These are phyloP conservation scores for Sebastolobus altivelis DNA, from an alignment of 2,797 vertebrate species.

Conservation along the genomic window DNA sequence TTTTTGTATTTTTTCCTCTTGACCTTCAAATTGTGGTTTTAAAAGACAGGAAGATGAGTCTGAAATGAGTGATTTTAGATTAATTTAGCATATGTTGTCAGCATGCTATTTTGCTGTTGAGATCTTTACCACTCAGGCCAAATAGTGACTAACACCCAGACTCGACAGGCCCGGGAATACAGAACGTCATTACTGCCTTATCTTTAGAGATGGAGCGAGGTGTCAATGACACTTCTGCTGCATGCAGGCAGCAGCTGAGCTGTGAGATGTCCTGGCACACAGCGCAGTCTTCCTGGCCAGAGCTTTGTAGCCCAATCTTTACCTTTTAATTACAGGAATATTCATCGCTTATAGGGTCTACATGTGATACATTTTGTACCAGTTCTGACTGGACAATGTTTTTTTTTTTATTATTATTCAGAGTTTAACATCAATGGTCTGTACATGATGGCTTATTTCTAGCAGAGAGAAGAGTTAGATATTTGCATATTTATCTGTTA, in stretches of 20 bases:
- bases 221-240: slow-evolving; percentile 81
- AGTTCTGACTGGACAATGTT: not conserved
- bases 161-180: slow-evolving; percentile 62
- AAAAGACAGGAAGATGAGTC: slow-evolving; percentile 11
- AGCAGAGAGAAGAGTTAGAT: not conserved
- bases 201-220: slow-evolving; percentile 81
- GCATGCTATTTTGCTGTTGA: slow-evolving; percentile 63
- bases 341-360: slow-evolving; percentile 14
- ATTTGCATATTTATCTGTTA: not conserved
- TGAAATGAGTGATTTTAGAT: slow-evolving; percentile 51
- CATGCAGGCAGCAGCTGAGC: slow-evolving; percentile 81
- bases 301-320: slow-evolving; percentile 65
- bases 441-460: not conserved
- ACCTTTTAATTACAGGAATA: slow-evolving; percentile 71
- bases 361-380: not conserved
- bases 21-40: slow-evolving; percentile 31
- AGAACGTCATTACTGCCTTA: slow-evolving; percentile 77
- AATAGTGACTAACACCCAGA: slow-evolving; percentile 70
- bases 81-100: slow-evolving; percentile 70
- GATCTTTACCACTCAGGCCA: slow-evolving; percentile 63
- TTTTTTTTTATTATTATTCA: not conserved
- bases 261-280: slow-evolving; percentile 82
- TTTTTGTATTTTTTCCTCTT: slow-evolving; percentile 12
- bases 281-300: slow-evolving; percentile 63
- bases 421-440: not conserved